A percentile compares a stretch with the other conserved stretches of the same genome.
phyloP scores from a whole-genome alignment of 2,888 invertebrate species.

The Cotesia congregata region DNA sequence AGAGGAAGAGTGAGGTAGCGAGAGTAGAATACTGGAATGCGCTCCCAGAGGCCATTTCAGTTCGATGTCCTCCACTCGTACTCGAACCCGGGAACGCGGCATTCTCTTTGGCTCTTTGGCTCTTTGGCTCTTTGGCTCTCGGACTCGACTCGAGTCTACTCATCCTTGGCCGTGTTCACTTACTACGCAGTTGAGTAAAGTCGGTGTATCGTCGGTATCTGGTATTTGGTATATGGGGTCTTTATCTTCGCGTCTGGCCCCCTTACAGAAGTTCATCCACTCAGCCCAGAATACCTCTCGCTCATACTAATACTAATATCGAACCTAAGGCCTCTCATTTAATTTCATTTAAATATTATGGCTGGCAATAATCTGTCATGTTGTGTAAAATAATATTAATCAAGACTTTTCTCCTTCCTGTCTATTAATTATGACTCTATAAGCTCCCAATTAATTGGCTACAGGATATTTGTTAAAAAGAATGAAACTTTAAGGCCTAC shows the following conservation, averaged over 20 bases:
- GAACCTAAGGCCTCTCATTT: too few species aligned
- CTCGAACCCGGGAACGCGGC: conserved; percentile 6
- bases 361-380: too few species aligned
- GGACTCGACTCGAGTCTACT: background rate
- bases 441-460: background rate
- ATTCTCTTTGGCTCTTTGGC: conserved; percentile 27
- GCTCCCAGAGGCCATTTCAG: conserved; percentile 69
- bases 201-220: too few species aligned
- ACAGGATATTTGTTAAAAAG: background rate
- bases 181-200: too few species aligned
- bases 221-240: too few species aligned
- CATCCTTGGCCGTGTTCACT: too few species aligned
- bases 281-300: too few species aligned
- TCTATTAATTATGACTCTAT: background rate
- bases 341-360: too few species aligned
- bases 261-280: too few species aligned
- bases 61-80: conserved; percentile 67
- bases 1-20: conserved; percentile 58
- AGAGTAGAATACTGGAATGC: conserved; percentile 69
- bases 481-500: too few species aligned
- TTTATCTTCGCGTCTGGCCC: background rate
- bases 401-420: background rate
- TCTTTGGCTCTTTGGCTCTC: conserved; percentile 12
- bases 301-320: too few species aligned
- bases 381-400: too few species aligned